Evolutionary conservation across 2,797 vertebrate genomes (phyloP).

Genomic region (Naso thynnoides): DNA sequence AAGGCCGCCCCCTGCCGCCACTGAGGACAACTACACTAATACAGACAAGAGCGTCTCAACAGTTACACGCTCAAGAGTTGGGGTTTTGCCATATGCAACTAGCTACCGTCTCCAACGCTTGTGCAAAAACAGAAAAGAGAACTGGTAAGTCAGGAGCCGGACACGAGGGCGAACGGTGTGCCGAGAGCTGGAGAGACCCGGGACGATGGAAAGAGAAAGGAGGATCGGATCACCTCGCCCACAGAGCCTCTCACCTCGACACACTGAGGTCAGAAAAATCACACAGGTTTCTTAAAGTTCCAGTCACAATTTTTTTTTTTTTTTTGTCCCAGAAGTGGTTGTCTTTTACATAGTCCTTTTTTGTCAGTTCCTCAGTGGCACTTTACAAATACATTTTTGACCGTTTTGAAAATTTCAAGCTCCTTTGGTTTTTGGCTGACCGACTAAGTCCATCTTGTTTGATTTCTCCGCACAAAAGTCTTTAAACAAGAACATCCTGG

Average conservation of each 20-base stretch:
- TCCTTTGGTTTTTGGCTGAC: constrained; percentile 90
- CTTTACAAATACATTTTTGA: constrained; percentile 81
- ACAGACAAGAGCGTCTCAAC: constrained; percentile 81
- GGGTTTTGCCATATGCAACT: constrained; percentile 77
- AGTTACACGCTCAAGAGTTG: constrained; percentile 78
- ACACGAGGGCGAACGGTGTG: constrained; percentile 71
- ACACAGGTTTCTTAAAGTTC: constrained; percentile 78
- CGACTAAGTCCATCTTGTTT: constrained; percentile 78
- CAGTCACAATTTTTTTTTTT: constrained; percentile 68
- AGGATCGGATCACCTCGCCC: constrained; percentile 63
- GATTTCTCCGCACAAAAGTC: constrained; percentile 72
- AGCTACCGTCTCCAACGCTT: constrained; percentile 80
- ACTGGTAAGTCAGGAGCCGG: constrained; percentile 73
- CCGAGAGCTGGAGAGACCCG: constrained; percentile 68
- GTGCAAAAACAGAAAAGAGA: constrained; percentile 82
- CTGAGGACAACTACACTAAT: constrained; percentile 82
- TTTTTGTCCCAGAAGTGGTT: constrained; percentile 62
- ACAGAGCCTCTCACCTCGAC: constrained; percentile 71
- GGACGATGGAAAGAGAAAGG: constrained; percentile 69
- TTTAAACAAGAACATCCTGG: constrained; percentile 75
- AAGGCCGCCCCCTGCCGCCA: constrained; percentile 76
- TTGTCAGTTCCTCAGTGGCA: constrained; percentile 81
- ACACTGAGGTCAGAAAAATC: constrained; percentile 85
- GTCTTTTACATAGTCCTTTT: constrained; percentile 71
- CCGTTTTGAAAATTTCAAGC: constrained; percentile 81